Conservation (phyloP, 2,888 invertebrate genomes). For the Melieria picta region DNA sequence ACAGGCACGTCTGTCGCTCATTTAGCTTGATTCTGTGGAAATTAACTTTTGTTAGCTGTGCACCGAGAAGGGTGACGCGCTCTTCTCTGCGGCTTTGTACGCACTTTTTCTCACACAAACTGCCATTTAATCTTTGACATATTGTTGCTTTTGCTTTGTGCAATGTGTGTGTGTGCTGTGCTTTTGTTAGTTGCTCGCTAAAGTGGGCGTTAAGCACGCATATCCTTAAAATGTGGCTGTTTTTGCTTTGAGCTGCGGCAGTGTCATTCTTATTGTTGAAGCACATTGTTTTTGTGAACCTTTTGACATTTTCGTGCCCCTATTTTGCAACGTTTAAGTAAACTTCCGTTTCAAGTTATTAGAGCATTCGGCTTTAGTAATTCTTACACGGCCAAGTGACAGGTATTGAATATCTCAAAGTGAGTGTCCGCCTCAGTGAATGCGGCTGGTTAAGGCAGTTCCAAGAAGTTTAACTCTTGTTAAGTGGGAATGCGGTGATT, state of each 20-base stretch:
- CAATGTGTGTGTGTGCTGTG: not conserved
- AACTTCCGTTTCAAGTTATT: conserved; percentile 10
- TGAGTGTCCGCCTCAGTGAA: not conserved
- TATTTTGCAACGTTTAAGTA: not conserved
- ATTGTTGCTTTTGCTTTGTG: conserved; percentile 15
- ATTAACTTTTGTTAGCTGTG: conserved; percentile 47
- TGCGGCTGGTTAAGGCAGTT: no score
- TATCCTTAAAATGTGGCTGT: not conserved
- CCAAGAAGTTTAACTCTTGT: no score
- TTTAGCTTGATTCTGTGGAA: conserved; percentile 45
- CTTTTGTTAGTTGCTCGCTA: not conserved
- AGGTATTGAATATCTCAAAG: not conserved
- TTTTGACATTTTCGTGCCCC: conserved; percentile 11
- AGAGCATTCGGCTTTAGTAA: not conserved
- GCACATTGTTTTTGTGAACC: not conserved
- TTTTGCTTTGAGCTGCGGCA: not conserved
- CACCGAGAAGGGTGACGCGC: not conserved
- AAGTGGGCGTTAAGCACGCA: conserved; percentile 17
- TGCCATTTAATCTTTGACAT: conserved; percentile 33
- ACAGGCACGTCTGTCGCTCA: conserved; percentile 35
- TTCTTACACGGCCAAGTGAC: not conserved
- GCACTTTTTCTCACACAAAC: not conserved
- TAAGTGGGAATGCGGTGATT: no score
- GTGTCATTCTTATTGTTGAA: not conserved
- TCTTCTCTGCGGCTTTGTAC: not conserved